Base-by-base conservation (phyloP, 1,140 invertebrate genomes). In the Drosophila kohkoa region DNA sequence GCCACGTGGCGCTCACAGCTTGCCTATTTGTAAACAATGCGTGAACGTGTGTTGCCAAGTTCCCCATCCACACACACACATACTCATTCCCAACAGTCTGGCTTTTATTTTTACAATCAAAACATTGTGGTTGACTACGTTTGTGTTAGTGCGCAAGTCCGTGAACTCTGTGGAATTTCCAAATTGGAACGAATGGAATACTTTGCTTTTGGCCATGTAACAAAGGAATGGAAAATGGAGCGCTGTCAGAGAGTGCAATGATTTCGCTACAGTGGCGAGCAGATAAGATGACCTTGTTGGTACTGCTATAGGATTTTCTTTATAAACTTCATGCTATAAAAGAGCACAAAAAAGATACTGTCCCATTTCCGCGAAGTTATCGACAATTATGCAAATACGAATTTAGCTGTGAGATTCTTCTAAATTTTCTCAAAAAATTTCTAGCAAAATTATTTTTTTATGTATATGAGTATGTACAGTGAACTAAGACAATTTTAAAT, bases 1-100 rank as follows among this genome's bases (percentile, higher is more conserved):
- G 73, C 62, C 83, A 80, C 83, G 77, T 87, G 83, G 63, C 52
- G 15, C 49, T 49, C 66, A 64, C 67, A 38, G 55, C 35, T 32
- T 55, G 62, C 69, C 64, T 80, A 77, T 87, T 86, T 86, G 82
- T 86, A 86, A 86, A 86, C 82, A 86, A 86, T 41, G 57, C 20
- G 54, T 45, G 16, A 46, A 38, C 35, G 74, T 77, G 65, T 74
- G 59, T 46, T 32, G 57, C 16, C 51, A 28, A 35, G 43, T 48
- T 48, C 35, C 43, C 52, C 25, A 13, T 10, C 8, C 38, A n/a
- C 38, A 0, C 32, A 32, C 7, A 3, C 32, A 25, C 32, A 32
- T 8, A 13, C 15, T 48, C 67, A 57, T 70, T 64, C 15, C 58
- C 28, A 6, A 45, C 43, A 25, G 60, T 54, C 55, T 58, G 60